Evolutionary conservation across 2,888 invertebrate genomes (phyloP).

Genomic region (Drosophila neonasuta): DNA sequence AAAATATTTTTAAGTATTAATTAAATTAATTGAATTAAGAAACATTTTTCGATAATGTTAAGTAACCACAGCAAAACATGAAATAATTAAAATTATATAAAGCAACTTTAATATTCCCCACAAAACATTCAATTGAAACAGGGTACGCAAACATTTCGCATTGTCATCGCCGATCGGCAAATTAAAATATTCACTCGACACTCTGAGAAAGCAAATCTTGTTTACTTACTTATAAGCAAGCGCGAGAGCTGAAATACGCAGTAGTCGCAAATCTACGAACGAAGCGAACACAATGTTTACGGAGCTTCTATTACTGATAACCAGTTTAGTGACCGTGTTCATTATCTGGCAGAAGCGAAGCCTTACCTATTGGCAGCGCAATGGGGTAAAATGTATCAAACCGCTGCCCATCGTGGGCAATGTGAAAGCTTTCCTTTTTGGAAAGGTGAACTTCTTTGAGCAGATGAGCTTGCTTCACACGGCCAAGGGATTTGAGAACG

Average conservation of each 20-base stretch:
- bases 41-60: too few species aligned
- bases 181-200: constrained; percentile 1
- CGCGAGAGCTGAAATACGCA: background rate
- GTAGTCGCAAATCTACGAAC: constrained; percentile 1
- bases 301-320: constrained; percentile 1
- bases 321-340: background rate
- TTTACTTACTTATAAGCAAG: constrained; percentile 4
- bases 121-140: background rate
- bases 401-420: constrained; percentile 15
- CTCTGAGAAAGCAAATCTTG: background rate
- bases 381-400: constrained; percentile 3
- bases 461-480: constrained; percentile 3
- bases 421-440: background rate
- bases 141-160: background rate
- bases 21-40: too few species aligned
- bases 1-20: too few species aligned
- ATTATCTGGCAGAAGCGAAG: constrained; percentile 17
- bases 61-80: too few species aligned
- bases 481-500: constrained; percentile 8
- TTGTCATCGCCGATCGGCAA: constrained; percentile 10
- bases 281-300: constrained; percentile 4
- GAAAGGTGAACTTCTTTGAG: constrained; percentile 3
- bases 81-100: background rate
- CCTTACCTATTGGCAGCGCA: constrained; percentile 12
- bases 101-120: background rate